Evolutionary conservation across 2,888 invertebrate species (phyloP).

Genomic region (Anarsia innoxiella): DNA sequence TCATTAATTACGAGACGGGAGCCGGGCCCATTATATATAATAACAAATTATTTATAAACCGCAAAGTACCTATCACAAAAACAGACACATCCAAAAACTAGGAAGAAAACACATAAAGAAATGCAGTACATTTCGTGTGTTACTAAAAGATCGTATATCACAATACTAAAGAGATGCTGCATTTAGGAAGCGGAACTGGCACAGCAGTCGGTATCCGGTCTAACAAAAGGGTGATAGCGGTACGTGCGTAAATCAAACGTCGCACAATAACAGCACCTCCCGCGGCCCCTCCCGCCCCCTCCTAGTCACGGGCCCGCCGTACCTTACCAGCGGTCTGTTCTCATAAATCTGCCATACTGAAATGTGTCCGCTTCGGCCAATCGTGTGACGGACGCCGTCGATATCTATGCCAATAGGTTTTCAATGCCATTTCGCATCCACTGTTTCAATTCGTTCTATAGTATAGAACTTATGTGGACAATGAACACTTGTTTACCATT

Average conservation of each 20-base stretch:
- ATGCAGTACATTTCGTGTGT: too few species aligned
- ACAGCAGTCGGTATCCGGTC: constrained; percentile 66
- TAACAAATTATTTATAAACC: too few species aligned
- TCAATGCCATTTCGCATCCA: constrained; percentile 41
- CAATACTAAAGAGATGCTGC: constrained; percentile 41
- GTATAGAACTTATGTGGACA: too few species aligned
- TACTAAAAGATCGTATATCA: too few species aligned
- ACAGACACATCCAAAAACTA: too few species aligned
- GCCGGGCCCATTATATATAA: too few species aligned
- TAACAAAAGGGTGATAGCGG: constrained; percentile 74
- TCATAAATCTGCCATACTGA: constrained; percentile 70
- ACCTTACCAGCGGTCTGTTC: constrained; percentile 52
- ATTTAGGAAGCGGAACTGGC: constrained; percentile 57
- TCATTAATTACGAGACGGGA: too few species aligned
- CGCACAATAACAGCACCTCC: constrained; percentile 68
- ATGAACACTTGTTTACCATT: too few species aligned
- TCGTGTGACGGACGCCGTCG: constrained; percentile 44
- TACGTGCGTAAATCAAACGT: constrained; percentile 74
- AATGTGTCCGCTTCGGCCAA: constrained; percentile 53
- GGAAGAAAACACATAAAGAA: too few species aligned
- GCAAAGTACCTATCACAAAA: too few species aligned
- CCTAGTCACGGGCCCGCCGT: constrained; percentile 47
- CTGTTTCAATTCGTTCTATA: constrained; percentile 41
- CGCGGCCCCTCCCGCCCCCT: constrained; percentile 44
- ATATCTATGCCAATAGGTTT: constrained; percentile 64